Percentiles rank a stretch among this genome's conserved stretches.
These are phyloP conservation scores for Papilio gigon DNA, from an alignment of 2,888 invertebrate species.

Conservation along the genomic window DNA sequence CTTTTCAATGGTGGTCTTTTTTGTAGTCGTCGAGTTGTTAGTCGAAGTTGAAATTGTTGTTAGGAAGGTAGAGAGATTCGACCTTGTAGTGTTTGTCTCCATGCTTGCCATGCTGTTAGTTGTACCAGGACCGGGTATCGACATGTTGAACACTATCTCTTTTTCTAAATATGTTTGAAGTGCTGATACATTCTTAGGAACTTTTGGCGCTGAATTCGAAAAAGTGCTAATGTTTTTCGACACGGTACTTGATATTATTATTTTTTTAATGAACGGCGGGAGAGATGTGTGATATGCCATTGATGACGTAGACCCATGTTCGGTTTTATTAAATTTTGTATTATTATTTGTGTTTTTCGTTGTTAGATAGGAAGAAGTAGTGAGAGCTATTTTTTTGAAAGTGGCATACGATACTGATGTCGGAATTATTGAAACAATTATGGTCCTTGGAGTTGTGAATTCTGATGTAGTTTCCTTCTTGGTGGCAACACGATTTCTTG, in stretches of 20 bases:
- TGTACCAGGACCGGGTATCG: slow-evolving; percentile 55
- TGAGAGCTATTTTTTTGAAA: slow-evolving; percentile 73
- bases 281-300: slow-evolving; percentile 57
- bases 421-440: slow-evolving; percentile 78
- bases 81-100: slow-evolving; percentile 54
- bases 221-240: slow-evolving; percentile 44
- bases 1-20: slow-evolving; percentile 43
- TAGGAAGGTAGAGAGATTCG: slow-evolving; percentile 63
- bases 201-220: slow-evolving; percentile 31
- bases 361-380: slow-evolving; percentile 61
- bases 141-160: slow-evolving; percentile 22
- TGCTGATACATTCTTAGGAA: slow-evolving; percentile 48
- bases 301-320: slow-evolving; percentile 61
- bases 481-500: slow-evolving; percentile 58
- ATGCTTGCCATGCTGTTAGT: slow-evolving; percentile 76
- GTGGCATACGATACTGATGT: slow-evolving; percentile 75
- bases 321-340: slow-evolving; percentile 53
- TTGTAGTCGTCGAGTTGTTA: slow-evolving; percentile 46
- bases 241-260: slow-evolving; percentile 40
- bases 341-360: slow-evolving; percentile 51
- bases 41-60: slow-evolving; percentile 59
- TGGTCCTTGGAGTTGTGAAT: slow-evolving; percentile 74
- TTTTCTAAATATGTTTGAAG: slow-evolving; percentile 27
- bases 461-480: slow-evolving; percentile 60
- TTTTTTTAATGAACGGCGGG: slow-evolving; percentile 51